Conservation (phyloP, 2,888 invertebrate species). For the Cheilosia variabilis region DNA sequence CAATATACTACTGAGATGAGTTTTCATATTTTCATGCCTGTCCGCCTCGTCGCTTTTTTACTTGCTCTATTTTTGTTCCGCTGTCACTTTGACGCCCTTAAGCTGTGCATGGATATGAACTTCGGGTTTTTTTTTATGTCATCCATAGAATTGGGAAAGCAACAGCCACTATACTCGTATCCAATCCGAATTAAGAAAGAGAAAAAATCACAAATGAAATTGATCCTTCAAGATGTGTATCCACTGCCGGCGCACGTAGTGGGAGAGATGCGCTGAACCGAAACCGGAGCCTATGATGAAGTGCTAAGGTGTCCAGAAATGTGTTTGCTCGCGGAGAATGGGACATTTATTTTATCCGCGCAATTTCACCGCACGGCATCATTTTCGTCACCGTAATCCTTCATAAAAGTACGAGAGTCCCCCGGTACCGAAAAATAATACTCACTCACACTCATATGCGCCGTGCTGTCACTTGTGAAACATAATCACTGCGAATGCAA, state of each 20-base stretch:
- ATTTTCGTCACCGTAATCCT: conserved; percentile 50
- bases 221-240: conserved; percentile 49
- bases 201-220: conserved; percentile 33
- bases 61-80: conserved; percentile 49
- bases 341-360: conserved; percentile 68
- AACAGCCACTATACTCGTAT: conserved; percentile 31
- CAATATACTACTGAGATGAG: conserved; percentile 30
- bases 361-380: conserved; percentile 62
- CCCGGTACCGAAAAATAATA: conserved; percentile 22
- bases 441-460: conserved; percentile 8
- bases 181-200: background rate
- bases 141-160: conserved; percentile 54
- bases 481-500: conserved; percentile 65
- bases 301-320: conserved; percentile 56
- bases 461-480: conserved; percentile 71
- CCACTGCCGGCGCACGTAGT: background rate
- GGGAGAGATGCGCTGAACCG: background rate
- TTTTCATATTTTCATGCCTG: conserved; percentile 57
- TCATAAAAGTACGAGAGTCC: conserved; percentile 63
- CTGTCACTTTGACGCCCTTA: conserved; percentile 67
- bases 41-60: conserved; percentile 33
- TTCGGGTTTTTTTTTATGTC: conserved; percentile 4
- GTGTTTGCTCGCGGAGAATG: conserved; percentile 5
- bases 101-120: conserved; percentile 59
- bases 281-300: conserved; percentile 54